These are phyloP conservation scores for Timema podura DNA, from an alignment of 2,888 invertebrate genomes.

Conservation along the genomic window DNA sequence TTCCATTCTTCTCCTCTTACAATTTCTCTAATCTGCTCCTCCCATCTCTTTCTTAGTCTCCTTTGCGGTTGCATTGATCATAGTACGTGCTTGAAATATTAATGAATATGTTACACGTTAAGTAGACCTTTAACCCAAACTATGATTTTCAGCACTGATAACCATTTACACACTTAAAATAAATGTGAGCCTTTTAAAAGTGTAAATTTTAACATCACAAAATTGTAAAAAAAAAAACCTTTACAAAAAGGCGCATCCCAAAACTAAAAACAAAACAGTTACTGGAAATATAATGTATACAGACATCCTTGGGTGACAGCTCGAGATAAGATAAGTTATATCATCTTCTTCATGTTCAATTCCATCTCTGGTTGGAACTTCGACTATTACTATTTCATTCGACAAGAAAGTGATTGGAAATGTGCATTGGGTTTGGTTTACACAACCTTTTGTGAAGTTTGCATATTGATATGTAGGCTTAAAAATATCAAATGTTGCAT, in stretches of 20 bases:
- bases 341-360: constrained; percentile 72
- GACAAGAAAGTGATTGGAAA: constrained; percentile 69
- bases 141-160: too few species aligned
- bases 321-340: constrained; percentile 66
- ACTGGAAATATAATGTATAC: constrained; percentile 79
- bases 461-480: constrained; percentile 79
- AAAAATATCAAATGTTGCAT: constrained; percentile 78
- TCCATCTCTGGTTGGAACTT: constrained; percentile 77
- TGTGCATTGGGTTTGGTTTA: constrained; percentile 72
- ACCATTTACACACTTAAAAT: too few species aligned
- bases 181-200: too few species aligned
- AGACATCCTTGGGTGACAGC: constrained; percentile 73
- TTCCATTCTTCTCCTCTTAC: too few species aligned
- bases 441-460: constrained; percentile 64
- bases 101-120: too few species aligned
- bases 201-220: too few species aligned
- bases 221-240: too few species aligned
- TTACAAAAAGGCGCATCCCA: constrained; percentile 79
- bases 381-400: constrained; percentile 76
- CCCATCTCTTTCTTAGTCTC: too few species aligned
- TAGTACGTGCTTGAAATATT: too few species aligned
- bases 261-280: constrained; percentile 66
- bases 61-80: too few species aligned
- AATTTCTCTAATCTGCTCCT: too few species aligned
- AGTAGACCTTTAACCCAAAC: too few species aligned